These are phyloP conservation scores for Drosophila kurseongensis DNA, from an alignment of 1,140 invertebrate species.

Conservation along the genomic window DNA sequence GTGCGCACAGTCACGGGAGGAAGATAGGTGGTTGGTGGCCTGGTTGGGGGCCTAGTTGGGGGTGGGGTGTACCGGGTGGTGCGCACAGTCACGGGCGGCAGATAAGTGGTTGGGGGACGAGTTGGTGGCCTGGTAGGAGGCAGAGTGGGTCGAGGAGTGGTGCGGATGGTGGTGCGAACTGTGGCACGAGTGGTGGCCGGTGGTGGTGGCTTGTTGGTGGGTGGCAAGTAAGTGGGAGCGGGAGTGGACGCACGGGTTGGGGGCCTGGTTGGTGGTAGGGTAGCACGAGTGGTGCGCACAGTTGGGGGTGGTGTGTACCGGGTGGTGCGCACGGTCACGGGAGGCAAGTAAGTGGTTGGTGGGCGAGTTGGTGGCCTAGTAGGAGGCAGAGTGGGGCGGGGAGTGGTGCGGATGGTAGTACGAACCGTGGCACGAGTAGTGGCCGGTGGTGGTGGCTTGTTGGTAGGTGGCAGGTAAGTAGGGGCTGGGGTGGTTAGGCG, in stretches of 20 bases:
- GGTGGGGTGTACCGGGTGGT: constrained; percentile 22
- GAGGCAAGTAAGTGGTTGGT: constrained; percentile 30
- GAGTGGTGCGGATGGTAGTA: constrained; percentile 37
- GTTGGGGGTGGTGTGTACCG: constrained; percentile 8
- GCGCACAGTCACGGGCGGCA: constrained; percentile 26
- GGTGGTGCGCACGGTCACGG: constrained; percentile 15
- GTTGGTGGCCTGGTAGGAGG: constrained; percentile 19
- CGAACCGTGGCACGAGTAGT: constrained; percentile 30
- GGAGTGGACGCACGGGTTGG: constrained; percentile 27
- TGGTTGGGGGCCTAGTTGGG: constrained; percentile 30
- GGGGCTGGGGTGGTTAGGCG: constrained; percentile 24
- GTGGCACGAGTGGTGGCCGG: constrained; percentile 15
- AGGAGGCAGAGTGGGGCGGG: constrained; percentile 35
- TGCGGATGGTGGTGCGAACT: constrained; percentile 17
- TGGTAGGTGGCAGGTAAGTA: constrained; percentile 49
- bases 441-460: constrained; percentile 25
- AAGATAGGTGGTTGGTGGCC: constrained; percentile 49
- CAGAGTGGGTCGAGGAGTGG: constrained; percentile 13
- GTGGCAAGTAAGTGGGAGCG: constrained; percentile 37
- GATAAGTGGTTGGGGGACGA: constrained; percentile 22
- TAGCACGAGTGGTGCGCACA: too few relatives aligned
- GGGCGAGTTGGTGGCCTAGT: constrained; percentile 41
- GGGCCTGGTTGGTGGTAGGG: too few relatives aligned
- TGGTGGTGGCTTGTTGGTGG: constrained; percentile 34
- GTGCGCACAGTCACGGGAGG: constrained; percentile 23